A percentile compares a stretch with the other conserved stretches of the same genome.
These are phyloP conservation scores for Psilopsiagon aymara DNA, from an alignment of 2,113 vertebrate genomes.

Conservation along the genomic window DNA sequence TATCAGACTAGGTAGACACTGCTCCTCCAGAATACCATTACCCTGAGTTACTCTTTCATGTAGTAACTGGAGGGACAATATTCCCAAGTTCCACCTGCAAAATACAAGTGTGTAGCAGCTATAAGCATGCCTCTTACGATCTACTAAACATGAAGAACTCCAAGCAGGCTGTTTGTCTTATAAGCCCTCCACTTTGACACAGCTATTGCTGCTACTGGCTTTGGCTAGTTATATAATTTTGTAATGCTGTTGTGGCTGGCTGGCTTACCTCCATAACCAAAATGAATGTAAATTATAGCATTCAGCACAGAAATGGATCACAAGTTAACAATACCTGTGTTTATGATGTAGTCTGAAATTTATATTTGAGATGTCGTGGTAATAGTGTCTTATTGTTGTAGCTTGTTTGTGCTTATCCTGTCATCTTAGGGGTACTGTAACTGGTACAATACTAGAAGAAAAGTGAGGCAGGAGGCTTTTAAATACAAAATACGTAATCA, in stretches of 20 bases:
- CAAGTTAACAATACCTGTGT: constrained; percentile 21
- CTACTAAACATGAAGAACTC: background rate
- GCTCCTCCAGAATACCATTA: background rate
- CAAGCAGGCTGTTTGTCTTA: background rate
- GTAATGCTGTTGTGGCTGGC: constrained; percentile 27
- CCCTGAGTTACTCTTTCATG: background rate
- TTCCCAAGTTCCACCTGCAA: background rate
- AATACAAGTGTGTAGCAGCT: background rate
- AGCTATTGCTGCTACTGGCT: background rate
- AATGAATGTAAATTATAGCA: constrained; percentile 48
- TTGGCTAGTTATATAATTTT: background rate
- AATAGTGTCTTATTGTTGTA: background rate
- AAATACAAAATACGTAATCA: background rate
- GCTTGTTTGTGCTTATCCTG: background rate
- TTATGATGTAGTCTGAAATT: background rate
- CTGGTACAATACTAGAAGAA: background rate
- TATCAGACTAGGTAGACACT: background rate
- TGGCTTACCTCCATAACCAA: constrained; percentile 44
- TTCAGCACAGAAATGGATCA: constrained; percentile 26
- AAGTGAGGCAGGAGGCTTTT: background rate
- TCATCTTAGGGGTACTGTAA: background rate
- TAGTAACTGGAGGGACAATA: background rate
- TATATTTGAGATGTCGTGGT: background rate
- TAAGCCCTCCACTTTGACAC: background rate
- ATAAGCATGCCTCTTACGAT: background rate